A percentile compares a stretch with the other conserved stretches of the same genome.
These are phyloP conservation scores for Tipula unca DNA, from an alignment of 2,888 invertebrate species.

Conservation along the genomic window DNA sequence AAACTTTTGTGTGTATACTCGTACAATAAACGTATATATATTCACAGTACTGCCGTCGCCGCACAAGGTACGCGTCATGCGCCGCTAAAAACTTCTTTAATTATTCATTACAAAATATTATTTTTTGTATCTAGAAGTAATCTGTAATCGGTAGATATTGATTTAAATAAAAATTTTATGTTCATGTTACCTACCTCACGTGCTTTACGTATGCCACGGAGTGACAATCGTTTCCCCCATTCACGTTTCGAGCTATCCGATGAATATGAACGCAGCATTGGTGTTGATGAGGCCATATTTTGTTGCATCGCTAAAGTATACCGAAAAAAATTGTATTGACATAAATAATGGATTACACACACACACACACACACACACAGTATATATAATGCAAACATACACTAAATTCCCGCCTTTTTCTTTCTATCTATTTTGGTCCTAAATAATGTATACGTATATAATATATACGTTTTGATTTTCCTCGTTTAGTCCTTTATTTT, in stretches of 20 bases:
- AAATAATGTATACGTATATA: neutral
- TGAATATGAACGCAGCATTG: conserved; percentile 57
- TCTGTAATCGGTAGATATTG: neutral
- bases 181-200: conserved; percentile 44
- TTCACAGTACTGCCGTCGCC: neutral
- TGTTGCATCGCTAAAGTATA: neutral
- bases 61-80: neutral
- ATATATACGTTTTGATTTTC: neutral
- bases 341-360: neutral
- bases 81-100: neutral
- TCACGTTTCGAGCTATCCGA: conserved; percentile 58
- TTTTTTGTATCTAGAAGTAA: too few relatives aligned
- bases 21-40: neutral
- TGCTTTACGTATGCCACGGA: conserved; percentile 59
- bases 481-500: neutral
- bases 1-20: neutral
- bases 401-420: neutral
- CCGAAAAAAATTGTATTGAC: too few relatives aligned
- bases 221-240: conserved; percentile 65
- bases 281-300: conserved; percentile 33
- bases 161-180: too few relatives aligned
- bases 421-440: neutral
- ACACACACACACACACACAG: neutral
- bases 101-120: neutral
- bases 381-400: too few relatives aligned